Evolutionary conservation across 2,888 invertebrate genomes (phyloP).

Genomic region (Laspeyria flexula): DNA sequence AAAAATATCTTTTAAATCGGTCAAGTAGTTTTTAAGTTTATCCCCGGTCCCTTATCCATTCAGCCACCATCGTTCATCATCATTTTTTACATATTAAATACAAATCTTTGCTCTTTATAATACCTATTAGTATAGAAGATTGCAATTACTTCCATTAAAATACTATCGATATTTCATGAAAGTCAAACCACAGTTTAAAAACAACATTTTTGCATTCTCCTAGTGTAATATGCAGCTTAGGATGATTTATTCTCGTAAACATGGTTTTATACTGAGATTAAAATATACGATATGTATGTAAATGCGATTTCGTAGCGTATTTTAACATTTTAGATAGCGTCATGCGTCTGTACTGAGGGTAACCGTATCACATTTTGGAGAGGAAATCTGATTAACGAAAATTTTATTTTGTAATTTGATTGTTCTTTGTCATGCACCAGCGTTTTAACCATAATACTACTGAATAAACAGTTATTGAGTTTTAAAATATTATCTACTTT

Average conservation of each 20-base stretch:
- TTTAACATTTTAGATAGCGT: conserved; percentile 41
- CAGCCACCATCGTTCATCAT: no score
- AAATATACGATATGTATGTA: conserved; percentile 38
- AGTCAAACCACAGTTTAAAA: not conserved
- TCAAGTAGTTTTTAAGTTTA: no score
- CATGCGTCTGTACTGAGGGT: conserved; percentile 27
- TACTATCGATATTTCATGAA: not conserved
- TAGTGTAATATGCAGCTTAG: conserved; percentile 10
- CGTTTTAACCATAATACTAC: not conserved
- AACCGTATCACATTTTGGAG: conserved; percentile 8
- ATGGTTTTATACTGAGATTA: conserved; percentile 33
- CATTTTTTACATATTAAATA: no score
- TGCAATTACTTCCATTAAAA: no score
- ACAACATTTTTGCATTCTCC: conserved; percentile 2
- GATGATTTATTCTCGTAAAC: conserved; percentile 26
- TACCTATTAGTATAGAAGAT: no score
- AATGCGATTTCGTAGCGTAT: conserved; percentile 39
- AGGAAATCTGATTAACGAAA: conserved; percentile 6
- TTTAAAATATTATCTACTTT: no score
- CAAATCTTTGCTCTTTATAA: no score
- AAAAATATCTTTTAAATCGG: no score
- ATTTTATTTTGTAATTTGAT: conserved; percentile 5
- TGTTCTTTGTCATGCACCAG: not conserved
- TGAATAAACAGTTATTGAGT: no score
- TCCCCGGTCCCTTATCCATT: no score